A percentile compares a stretch with the other conserved stretches of the same genome.
Evolutionary conservation across 2,113 vertebrate genomes (phyloP).

Genomic region (Vidua chalybeata): DNA sequence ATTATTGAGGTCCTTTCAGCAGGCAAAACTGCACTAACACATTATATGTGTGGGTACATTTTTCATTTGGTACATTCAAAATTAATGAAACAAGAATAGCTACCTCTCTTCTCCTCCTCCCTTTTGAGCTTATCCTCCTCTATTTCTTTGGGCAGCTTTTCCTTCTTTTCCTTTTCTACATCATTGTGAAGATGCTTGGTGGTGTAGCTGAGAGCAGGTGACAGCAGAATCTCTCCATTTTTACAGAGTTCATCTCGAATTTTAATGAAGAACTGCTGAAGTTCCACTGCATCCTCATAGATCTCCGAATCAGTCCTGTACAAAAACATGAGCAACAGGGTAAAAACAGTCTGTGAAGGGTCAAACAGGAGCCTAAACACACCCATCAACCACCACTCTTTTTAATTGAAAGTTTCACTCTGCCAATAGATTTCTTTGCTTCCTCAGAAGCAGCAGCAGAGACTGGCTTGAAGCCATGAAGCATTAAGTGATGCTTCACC

Average conservation of each 20-base stretch:
- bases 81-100: slow-evolving; percentile 31
- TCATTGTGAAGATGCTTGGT: slow-evolving; percentile 95
- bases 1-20: neutral
- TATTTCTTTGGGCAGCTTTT: slow-evolving; percentile 94
- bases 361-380: neutral
- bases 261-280: slow-evolving; percentile 97
- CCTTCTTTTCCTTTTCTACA: slow-evolving; percentile 97
- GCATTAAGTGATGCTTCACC: neutral
- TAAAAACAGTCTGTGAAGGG: neutral
- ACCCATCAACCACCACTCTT: neutral
- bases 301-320: slow-evolving; percentile 97
- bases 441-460: neutral
- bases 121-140: slow-evolving; percentile 97
- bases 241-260: slow-evolving; percentile 98
- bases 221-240: slow-evolving; percentile 96
- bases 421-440: neutral
- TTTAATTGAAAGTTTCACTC: neutral
- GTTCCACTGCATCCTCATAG: slow-evolving; percentile 96
- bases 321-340: neutral
- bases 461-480: neutral
- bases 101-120: slow-evolving; percentile 97
- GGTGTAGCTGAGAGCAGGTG: slow-evolving; percentile 95
- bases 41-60: rapidly evolving
- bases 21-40: neutral
- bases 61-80: neutral